phyloP scores from a whole-genome alignment of 2,888 invertebrate genomes.

The Epinotia bilunana region DNA sequence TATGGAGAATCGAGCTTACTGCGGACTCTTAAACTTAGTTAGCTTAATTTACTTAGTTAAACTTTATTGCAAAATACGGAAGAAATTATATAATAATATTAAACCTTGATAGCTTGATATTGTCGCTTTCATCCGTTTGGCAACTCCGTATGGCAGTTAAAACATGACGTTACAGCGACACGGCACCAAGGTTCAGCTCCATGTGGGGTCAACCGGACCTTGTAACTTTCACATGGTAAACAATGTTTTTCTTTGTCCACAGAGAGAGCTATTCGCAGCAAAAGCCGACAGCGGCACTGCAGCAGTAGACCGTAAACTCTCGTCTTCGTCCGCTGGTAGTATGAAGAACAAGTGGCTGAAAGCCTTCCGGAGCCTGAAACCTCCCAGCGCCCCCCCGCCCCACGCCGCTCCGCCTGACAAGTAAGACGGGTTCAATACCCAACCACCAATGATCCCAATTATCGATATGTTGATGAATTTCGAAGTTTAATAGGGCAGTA shows the following conservation, averaged over 20 bases:
- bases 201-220: no score
- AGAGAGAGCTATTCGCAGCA: constrained; percentile 94
- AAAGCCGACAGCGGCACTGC: constrained; percentile 89
- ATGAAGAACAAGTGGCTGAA: constrained; percentile 99
- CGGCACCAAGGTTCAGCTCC: no score
- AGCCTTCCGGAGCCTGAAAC: constrained; percentile 97
- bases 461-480: not conserved
- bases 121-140: no score
- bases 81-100: no score
- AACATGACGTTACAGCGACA: no score
- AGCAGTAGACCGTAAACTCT: constrained; percentile 92
- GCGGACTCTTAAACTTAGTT: no score
- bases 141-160: no score
- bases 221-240: not conserved
- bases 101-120: no score
- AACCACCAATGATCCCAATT: not conserved
- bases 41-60: no score
- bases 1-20: no score
- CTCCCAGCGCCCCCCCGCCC: constrained; percentile 86
- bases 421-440: constrained; percentile 57
- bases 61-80: not conserved
- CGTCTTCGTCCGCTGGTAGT: constrained; percentile 92
- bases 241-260: constrained; percentile 63
- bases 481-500: not conserved
- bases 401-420: constrained; percentile 79